Conservation (phyloP, 2,888 invertebrate genomes). For the Lumbricus terrestris region DNA sequence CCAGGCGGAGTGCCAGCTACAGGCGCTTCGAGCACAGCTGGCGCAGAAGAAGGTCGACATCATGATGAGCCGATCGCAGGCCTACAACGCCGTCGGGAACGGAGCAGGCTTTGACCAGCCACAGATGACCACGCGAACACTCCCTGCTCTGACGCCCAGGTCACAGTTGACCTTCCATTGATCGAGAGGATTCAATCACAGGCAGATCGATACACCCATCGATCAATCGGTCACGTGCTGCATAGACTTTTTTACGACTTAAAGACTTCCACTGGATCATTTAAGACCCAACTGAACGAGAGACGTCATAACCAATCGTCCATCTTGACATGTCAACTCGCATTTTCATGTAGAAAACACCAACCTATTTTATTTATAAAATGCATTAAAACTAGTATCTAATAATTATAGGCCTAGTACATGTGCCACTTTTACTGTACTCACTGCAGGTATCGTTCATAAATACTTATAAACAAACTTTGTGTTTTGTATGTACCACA, state of each 20-base stretch:
- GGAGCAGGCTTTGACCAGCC: background rate
- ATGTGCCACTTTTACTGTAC: background rate
- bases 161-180: conserved; percentile 5
- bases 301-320: background rate
- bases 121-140: background rate
- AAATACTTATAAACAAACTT: background rate
- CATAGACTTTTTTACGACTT: background rate
- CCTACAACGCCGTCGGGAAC: conserved; percentile 17
- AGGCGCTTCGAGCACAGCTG: conserved; percentile 61
- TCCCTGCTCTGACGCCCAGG: background rate
- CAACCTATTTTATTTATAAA: background rate
- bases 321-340: background rate
- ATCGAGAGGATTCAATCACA: background rate
- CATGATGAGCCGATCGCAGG: conserved; percentile 41
- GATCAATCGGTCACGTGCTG: background rate
- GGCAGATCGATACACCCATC: too few relatives aligned
- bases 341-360: background rate
- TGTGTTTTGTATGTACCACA: too few relatives aligned
- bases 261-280: background rate
- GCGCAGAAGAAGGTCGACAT: conserved; percentile 63
- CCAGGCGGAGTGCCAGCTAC: conserved; percentile 63
- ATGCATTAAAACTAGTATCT: too few relatives aligned
- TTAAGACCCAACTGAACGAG: too few relatives aligned
- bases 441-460: background rate
- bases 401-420: background rate